These are phyloP conservation scores for Lepidonotus clava DNA, from an alignment of 2,888 invertebrate genomes.

Conservation along the genomic window DNA sequence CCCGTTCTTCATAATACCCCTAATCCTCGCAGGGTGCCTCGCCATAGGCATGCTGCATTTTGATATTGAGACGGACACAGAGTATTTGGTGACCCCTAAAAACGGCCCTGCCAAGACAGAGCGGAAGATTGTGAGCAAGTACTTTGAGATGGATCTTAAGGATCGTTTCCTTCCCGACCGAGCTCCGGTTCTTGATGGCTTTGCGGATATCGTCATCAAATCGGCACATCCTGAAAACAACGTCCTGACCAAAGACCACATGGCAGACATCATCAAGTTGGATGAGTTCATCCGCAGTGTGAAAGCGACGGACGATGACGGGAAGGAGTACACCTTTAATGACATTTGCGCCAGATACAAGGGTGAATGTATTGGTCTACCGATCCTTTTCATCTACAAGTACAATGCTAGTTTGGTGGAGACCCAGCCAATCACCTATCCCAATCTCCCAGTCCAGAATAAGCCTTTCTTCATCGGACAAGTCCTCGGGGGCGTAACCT, in stretches of 20 bases:
- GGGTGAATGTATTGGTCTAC: slow-evolving; percentile 49
- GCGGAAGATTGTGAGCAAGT: slow-evolving; percentile 21
- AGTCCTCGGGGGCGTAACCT: slow-evolving; percentile 43
- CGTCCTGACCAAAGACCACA: slow-evolving; percentile 1
- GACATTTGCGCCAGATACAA: slow-evolving; percentile 53
- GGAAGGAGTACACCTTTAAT: slow-evolving; percentile 13
- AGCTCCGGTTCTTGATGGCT: slow-evolving; percentile 44
- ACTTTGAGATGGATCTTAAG: slow-evolving; percentile 1
- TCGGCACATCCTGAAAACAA: slow-evolving; percentile 40
- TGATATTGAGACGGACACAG: slow-evolving; percentile 42
- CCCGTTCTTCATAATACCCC: slow-evolving; percentile 48
- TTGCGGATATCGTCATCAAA: slow-evolving; percentile 46
- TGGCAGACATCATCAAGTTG: slow-evolving; percentile 43
- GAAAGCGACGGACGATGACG: slow-evolving; percentile 22
- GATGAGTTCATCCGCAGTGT: slow-evolving; percentile 19
- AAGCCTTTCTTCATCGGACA: slow-evolving; percentile 55
- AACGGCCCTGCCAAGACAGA: slow-evolving; percentile 55
- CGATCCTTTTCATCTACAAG: slow-evolving; percentile 37
- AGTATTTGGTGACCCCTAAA: slow-evolving; percentile 54
- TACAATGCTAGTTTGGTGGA: slow-evolving; percentile 24
- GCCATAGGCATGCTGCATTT: slow-evolving; percentile 47
- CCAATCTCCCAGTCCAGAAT: neutral
- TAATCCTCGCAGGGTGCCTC: slow-evolving; percentile 46
- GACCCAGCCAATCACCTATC: slow-evolving; percentile 18
- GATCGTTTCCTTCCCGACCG: slow-evolving; percentile 49